These are phyloP conservation scores for Natator depressus DNA, from an alignment of 2,113 vertebrate species.

Conservation along the genomic window DNA sequence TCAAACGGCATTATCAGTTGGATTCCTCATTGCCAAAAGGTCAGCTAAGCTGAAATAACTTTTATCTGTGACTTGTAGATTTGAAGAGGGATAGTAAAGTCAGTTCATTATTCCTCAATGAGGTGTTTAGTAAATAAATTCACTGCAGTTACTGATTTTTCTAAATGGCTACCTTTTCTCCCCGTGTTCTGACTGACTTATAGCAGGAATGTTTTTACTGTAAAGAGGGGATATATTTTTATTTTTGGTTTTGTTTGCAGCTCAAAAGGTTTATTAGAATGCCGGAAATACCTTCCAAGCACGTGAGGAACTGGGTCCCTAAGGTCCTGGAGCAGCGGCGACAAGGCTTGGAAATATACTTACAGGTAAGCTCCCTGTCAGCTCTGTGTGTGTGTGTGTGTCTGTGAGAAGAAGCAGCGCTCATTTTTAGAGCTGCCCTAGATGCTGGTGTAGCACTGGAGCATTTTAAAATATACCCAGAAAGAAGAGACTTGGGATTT, in stretches of 20 bases:
- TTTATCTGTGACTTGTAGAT: neutral
- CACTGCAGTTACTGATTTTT: neutral
- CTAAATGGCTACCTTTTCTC: fast-evolving
- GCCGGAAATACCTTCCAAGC: constrained; percentile 97
- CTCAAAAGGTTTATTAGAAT: constrained; percentile 96
- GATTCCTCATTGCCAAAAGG: neutral
- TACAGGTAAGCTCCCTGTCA: constrained; percentile 85
- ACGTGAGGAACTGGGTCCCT: constrained; percentile 98
- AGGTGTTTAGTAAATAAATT: neutral
- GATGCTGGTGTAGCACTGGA: neutral
- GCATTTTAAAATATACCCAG: neutral
- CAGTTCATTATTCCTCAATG: neutral
- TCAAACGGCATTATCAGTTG: neutral
- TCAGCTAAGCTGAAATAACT: neutral
- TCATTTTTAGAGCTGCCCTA: neutral
- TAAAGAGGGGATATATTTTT: neutral
- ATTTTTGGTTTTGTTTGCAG: constrained; percentile 71
- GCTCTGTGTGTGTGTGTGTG: neutral
- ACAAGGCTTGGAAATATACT: constrained; percentile 92
- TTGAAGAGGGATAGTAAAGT: neutral
- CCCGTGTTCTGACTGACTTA: neutral
- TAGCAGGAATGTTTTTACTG: neutral
- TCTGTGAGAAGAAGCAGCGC: neutral
- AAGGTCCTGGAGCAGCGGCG: constrained; percentile 96
- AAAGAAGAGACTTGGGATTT: neutral